A percentile compares a stretch with the other conserved stretches of the same genome.
These are phyloP conservation scores for Petroica traversi DNA, from an alignment of 2,113 vertebrate species.

Conservation along the genomic window DNA sequence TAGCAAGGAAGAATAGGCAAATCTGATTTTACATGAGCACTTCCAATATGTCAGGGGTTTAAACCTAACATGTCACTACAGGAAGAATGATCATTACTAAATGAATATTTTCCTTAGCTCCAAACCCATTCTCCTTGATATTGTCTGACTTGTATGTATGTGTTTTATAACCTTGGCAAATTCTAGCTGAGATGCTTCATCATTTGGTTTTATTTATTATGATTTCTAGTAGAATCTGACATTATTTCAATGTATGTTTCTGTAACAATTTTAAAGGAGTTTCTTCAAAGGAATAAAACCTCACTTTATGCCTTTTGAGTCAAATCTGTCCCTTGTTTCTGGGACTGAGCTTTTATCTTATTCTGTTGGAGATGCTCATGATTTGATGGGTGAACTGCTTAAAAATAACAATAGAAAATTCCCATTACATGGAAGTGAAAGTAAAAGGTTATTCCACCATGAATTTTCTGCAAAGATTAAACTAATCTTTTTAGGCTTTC, in stretches of 20 bases:
- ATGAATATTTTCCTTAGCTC: constrained; percentile 4
- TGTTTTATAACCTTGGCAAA: neutral
- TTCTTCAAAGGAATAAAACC: constrained; percentile 22
- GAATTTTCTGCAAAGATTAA: neutral
- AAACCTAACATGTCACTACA: neutral
- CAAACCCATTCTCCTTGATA: neutral
- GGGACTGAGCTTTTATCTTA: neutral
- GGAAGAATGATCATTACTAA: neutral
- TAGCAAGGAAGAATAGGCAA: constrained; percentile 12
- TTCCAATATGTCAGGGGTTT: constrained; percentile 13
- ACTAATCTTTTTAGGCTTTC: neutral
- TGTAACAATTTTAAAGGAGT: neutral
- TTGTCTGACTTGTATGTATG: neutral
- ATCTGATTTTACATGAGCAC: constrained; percentile 27
- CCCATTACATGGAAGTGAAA: neutral
- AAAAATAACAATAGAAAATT: constrained; percentile 21
- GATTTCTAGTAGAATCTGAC: neutral
- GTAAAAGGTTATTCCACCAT: neutral
- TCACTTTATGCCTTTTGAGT: neutral
- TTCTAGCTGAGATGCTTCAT: neutral
- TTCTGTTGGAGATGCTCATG: neutral
- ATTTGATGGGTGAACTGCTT: neutral
- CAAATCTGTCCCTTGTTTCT: neutral
- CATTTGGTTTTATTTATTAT: neutral
- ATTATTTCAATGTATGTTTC: neutral